phyloP scores from a whole-genome alignment of 1,140 invertebrate genomes.

The Caenorhabditis brenneri region DNA sequence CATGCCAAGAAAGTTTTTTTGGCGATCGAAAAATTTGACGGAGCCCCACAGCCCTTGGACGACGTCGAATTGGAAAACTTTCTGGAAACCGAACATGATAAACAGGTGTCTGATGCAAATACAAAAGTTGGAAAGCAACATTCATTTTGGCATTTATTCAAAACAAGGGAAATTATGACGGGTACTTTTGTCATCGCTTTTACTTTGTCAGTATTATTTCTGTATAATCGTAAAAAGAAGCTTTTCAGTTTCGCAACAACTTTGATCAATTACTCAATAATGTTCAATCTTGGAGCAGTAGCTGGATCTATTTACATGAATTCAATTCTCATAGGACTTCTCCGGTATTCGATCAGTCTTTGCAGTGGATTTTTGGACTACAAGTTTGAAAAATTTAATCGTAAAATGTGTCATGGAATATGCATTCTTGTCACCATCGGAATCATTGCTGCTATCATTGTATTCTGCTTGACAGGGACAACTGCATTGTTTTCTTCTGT shows the following conservation, averaged over 20 bases:
- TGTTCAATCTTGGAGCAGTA: constrained; percentile 25
- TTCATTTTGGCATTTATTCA: constrained; percentile 31
- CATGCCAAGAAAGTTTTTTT: constrained; percentile 12
- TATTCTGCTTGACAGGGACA: not conserved
- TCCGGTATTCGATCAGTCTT: constrained; percentile 11
- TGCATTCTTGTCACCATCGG: not conserved
- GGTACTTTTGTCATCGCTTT: constrained; percentile 26
- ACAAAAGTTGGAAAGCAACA: constrained; percentile 15
- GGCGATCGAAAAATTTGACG: not conserved
- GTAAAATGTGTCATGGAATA: constrained; percentile 34
- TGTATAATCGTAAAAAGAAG: too few relatives aligned
- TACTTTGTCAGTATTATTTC: not conserved
- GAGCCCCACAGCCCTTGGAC: not conserved
- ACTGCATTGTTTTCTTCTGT: not conserved
- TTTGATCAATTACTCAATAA: constrained; percentile 17
- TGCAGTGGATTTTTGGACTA: constrained; percentile 18
- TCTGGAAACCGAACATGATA: constrained; percentile 1
- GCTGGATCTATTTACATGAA: constrained; percentile 22
- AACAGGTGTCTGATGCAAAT: not conserved
- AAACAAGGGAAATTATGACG: constrained; percentile 20
- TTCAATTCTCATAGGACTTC: constrained; percentile 11
- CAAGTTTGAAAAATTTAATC: constrained; percentile 11
- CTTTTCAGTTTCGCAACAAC: not conserved
- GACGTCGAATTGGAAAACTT: not conserved
- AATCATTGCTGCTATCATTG: not conserved